Percentiles rank a stretch among this genome's conserved stretches.
Evolutionary conservation across 92 coral and sea anemone genomes (phyloP).

Genomic region (Umimayanthus chanpuru): DNA sequence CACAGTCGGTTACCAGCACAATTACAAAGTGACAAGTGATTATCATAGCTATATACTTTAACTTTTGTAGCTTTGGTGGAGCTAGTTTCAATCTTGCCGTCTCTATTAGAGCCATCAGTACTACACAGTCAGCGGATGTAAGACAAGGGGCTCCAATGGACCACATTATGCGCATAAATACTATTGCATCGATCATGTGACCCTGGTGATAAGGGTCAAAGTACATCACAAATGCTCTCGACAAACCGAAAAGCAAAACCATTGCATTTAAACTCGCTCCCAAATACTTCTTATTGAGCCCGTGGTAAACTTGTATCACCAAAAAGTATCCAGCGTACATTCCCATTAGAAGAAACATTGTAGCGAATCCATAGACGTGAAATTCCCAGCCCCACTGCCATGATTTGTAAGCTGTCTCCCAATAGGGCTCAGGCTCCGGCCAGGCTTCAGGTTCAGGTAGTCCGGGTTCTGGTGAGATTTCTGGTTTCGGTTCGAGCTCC

Average conservation of each 20-base stretch:
- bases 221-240: conserved; percentile 69
- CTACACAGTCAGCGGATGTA: conserved; percentile 73
- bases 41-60: conserved; percentile 46
- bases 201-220: conserved; percentile 86
- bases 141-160: conserved; percentile 75
- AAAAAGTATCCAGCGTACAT: conserved; percentile 71
- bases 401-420: conserved; percentile 66
- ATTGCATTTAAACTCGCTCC: conserved; percentile 65
- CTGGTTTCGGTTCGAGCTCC: conserved; percentile 35
- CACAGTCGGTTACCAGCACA: conserved; percentile 64
- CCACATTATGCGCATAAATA: conserved; percentile 76
- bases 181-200: conserved; percentile 50
- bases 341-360: conserved; percentile 53
- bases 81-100: conserved; percentile 63
- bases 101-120: conserved; percentile 66
- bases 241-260: conserved; percentile 65
- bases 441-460: conserved; percentile 58
- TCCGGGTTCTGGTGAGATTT: conserved; percentile 39
- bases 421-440: conserved; percentile 83
- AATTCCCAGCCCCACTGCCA: conserved; percentile 81
- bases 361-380: conserved; percentile 68
- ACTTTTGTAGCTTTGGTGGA: conserved; percentile 68
- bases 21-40: conserved; percentile 58
- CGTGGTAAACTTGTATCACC: conserved; percentile 64
- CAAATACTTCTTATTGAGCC: conserved; percentile 64